Conservation (phyloP, 2,888 invertebrate species). For the Scaptomyza caliginosa region DNA sequence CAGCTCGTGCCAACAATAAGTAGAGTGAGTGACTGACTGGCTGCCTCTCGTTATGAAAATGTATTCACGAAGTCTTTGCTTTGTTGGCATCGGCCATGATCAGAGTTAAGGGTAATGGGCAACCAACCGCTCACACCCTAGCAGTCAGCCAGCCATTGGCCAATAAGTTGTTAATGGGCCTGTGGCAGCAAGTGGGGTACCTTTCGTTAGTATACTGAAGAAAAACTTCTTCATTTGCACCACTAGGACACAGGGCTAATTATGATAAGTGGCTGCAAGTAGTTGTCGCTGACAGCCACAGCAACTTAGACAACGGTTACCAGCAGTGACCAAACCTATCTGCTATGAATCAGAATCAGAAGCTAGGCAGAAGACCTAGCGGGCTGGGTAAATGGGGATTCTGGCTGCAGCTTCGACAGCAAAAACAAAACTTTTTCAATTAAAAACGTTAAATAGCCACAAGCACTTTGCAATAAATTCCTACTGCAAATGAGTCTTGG, state of each 20-base stretch:
- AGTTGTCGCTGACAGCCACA: conserved; percentile 58
- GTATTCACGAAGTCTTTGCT: conserved; percentile 37
- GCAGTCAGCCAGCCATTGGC: conserved; percentile 28
- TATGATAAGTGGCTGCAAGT: conserved; percentile 71
- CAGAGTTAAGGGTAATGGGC: conserved; percentile 23
- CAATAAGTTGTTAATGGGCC: conserved; percentile 61
- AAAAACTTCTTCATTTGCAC: conserved; percentile 61
- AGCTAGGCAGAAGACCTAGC: conserved; percentile 5
- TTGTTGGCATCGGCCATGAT: conserved; percentile 16
- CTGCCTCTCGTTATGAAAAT: conserved; percentile 59
- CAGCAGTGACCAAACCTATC: conserved; percentile 40
- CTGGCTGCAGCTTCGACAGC: conserved; percentile 44
- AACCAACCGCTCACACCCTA: conserved; percentile 2
- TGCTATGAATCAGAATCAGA: conserved; percentile 21
- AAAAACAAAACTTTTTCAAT: conserved; percentile 72
- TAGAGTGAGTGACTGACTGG: conserved; percentile 43
- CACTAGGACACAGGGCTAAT: conserved; percentile 55
- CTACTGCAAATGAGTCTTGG: conserved; percentile 46
- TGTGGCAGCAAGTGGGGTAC: conserved; percentile 46
- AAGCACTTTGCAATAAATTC: conserved; percentile 69
- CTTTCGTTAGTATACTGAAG: conserved; percentile 44
- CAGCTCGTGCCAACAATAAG: conserved; percentile 51
- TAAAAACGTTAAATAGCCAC: conserved; percentile 72
- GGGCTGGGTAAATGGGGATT: neutral
- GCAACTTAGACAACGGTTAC: conserved; percentile 33